Conservation (phyloP, 2,797 vertebrate genomes). For the Echiichthys vipera region DNA sequence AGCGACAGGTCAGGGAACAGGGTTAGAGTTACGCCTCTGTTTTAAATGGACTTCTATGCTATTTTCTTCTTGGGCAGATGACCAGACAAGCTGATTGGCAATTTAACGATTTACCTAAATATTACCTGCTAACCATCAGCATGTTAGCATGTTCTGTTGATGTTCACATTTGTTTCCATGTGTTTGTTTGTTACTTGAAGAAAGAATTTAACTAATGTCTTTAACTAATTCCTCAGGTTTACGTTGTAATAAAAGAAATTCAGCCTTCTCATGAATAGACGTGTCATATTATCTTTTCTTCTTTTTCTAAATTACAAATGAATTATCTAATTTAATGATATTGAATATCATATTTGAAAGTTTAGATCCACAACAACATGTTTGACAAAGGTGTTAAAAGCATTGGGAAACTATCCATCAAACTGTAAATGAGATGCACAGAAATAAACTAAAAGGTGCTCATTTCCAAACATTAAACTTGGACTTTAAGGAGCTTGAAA, state of each 20-base stretch:
- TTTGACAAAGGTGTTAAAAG: neutral
- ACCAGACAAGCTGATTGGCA: neutral
- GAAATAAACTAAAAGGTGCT: conserved; percentile 4
- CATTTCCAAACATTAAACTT: too few species aligned
- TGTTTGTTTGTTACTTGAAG: neutral
- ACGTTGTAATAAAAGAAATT: neutral
- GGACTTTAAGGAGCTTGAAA: neutral
- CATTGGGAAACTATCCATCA: neutral
- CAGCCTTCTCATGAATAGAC: neutral
- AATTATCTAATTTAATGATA: neutral
- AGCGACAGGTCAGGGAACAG: conserved; percentile 53
- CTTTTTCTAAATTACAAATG: neutral
- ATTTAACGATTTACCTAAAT: neutral
- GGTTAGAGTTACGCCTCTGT: conserved; percentile 21
- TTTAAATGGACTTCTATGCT: neutral
- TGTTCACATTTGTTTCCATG: neutral
- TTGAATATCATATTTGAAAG: neutral
- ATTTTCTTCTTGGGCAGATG: neutral
- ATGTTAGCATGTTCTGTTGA: neutral
- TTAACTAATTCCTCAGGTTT: neutral
- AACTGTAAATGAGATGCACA: neutral
- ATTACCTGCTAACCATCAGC: neutral
- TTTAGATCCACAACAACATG: neutral
- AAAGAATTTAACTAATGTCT: too few species aligned
- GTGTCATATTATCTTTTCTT: neutral